These are phyloP conservation scores for Temnothorax nylanderi DNA, from an alignment of 1,140 invertebrate genomes.

Conservation along the genomic window DNA sequence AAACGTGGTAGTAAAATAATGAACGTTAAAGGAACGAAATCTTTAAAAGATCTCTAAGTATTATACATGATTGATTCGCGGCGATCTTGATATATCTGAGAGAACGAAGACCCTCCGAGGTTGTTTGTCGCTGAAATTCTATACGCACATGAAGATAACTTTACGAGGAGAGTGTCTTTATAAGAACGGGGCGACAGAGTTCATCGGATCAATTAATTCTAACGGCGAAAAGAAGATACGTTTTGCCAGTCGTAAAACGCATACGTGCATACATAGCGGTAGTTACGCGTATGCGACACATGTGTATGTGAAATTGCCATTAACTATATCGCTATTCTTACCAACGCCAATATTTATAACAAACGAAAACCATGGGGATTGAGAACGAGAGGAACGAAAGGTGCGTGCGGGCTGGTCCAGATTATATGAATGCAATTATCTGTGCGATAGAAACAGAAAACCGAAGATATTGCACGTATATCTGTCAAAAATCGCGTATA, in stretches of 20 bases:
- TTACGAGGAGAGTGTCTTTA: not conserved
- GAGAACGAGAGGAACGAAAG: not conserved
- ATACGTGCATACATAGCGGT: constrained; percentile 27
- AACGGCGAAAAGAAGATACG: not conserved
- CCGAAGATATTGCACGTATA: not conserved
- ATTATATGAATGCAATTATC: not conserved
- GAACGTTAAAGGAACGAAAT: not conserved
- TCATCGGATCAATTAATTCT: constrained; percentile 15
- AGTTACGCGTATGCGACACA: constrained; percentile 3
- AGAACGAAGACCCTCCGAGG: not conserved
- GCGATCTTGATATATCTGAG: not conserved
- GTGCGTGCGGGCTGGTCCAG: constrained; percentile 18
- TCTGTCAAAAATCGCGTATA: not conserved
- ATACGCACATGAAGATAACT: constrained; percentile 39
- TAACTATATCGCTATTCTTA: constrained; percentile 54
- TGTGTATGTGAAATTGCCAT: constrained; percentile 61
- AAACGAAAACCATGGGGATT: constrained; percentile 1
- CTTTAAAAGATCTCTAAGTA: not conserved
- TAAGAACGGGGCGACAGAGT: not conserved
- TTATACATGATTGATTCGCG: not conserved
- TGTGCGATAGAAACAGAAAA: not conserved
- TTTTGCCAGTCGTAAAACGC: not conserved
- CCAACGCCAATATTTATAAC: constrained; percentile 63
- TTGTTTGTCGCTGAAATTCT: constrained; percentile 42
- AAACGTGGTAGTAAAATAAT: constrained; percentile 16